phyloP scores from a whole-genome alignment of 1,140 invertebrate species.

The Drepana arcuata region DNA sequence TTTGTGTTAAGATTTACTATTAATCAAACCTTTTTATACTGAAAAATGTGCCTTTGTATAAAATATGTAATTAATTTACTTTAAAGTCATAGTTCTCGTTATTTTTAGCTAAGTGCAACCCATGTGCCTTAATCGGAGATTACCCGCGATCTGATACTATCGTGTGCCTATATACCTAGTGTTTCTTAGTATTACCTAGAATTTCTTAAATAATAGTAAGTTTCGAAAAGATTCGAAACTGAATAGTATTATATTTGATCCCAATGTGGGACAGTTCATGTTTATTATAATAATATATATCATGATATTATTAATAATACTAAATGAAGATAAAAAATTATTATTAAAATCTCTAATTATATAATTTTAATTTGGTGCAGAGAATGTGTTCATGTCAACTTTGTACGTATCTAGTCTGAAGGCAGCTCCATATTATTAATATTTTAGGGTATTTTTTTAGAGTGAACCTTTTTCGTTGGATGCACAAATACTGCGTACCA shows the following conservation, averaged over 20 bases:
- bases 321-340: background rate
- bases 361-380: conserved; percentile 3
- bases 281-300: no score
- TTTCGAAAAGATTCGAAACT: no score
- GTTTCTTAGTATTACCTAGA: no score
- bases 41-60: conserved; percentile 4
- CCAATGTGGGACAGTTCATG: no score
- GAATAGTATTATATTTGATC: conserved; percentile 2
- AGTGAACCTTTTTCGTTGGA: no score
- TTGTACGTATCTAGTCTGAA: conserved; percentile 35
- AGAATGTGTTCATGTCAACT: conserved; percentile 24
- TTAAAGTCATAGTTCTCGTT: conserved; percentile 1
- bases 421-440: conserved; percentile 30
- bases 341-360: background rate
- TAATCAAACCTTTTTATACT: background rate
- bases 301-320: background rate
- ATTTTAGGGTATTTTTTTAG: conserved; percentile 11
- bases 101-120: conserved; percentile 22
- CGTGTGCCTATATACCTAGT: conserved; percentile 32
- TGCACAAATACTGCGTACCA: conserved; percentile 10
- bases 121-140: conserved; percentile 56
- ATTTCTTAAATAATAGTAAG: no score
- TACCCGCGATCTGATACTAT: conserved; percentile 45
- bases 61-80: conserved; percentile 3
- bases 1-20: background rate